Evolutionary conservation across 2,888 invertebrate species (phyloP).

Genomic region (Nomada flava): DNA sequence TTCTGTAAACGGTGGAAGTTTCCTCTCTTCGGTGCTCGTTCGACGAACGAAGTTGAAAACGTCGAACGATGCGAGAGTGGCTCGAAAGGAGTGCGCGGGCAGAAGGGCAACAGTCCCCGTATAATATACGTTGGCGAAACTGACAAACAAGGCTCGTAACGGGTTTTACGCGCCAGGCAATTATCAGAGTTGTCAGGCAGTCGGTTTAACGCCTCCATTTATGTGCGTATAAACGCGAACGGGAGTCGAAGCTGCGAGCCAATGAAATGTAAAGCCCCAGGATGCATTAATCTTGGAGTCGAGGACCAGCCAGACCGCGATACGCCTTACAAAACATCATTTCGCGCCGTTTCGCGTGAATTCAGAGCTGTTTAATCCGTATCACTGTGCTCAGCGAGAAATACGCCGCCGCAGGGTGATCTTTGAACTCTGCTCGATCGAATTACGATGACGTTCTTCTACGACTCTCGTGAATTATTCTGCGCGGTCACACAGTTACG

Average conservation of each 20-base stretch:
- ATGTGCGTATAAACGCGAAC: constrained; percentile 78
- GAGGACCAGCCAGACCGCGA: constrained; percentile 35
- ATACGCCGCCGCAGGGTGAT: neutral
- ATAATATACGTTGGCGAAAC: constrained; percentile 74
- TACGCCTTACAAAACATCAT: constrained; percentile 73
- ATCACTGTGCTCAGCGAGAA: constrained; percentile 54
- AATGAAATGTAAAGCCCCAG: constrained; percentile 72
- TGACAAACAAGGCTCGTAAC: constrained; percentile 79
- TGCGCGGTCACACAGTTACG: constrained; percentile 16
- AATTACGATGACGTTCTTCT: constrained; percentile 23
- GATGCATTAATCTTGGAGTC: constrained; percentile 70
- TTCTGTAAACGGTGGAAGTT: constrained; percentile 45
- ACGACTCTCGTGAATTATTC: neutral
- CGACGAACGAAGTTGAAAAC: constrained; percentile 48
- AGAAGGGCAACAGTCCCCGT: constrained; percentile 42
- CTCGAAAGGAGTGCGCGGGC: constrained; percentile 21
- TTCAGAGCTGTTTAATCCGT: constrained; percentile 65
- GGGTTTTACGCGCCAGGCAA: constrained; percentile 80
- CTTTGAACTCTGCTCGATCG: constrained; percentile 12
- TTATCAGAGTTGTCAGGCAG: constrained; percentile 82
- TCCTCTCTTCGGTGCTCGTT: constrained; percentile 1
- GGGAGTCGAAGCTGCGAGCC: constrained; percentile 68
- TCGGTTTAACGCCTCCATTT: constrained; percentile 81
- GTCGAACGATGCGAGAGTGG: constrained; percentile 9
- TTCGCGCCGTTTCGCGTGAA: constrained; percentile 60